Evolutionary conservation across 2,888 invertebrate species (phyloP).

Genomic region (Chrysina gloriosa): DNA sequence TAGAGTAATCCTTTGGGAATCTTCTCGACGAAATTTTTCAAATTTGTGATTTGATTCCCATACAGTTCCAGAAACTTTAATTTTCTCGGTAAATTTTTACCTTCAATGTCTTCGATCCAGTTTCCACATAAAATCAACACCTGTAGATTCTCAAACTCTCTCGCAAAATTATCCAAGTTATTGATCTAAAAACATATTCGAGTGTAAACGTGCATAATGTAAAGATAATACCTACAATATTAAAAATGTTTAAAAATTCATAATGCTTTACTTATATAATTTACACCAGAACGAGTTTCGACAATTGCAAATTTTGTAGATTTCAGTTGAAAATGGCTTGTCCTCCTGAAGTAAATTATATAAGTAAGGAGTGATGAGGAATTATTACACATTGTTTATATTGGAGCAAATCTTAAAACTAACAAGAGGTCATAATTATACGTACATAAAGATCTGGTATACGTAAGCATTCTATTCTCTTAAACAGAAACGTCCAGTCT

Average conservation of each 20-base stretch:
- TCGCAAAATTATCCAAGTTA: conserved; percentile 4
- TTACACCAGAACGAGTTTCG: too few species aligned
- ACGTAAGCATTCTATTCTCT: conserved; percentile 51
- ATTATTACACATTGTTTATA: too few species aligned
- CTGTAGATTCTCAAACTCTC: conserved; percentile 63
- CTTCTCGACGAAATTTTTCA: conserved; percentile 60
- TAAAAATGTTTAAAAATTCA: too few species aligned
- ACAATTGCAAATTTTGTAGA: too few species aligned
- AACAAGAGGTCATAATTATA: background rate
- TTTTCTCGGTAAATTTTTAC: conserved; percentile 62
- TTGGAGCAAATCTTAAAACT: too few species aligned
- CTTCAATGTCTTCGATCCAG: conserved; percentile 59
- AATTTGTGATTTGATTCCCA: conserved; percentile 64
- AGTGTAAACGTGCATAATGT: background rate
- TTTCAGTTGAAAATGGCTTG: too few species aligned
- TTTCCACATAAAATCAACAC: conserved; percentile 67
- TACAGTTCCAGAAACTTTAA: conserved; percentile 67
- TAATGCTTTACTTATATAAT: too few species aligned
- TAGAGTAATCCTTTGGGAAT: conserved; percentile 64
- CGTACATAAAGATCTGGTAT: conserved; percentile 55
- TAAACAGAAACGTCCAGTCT: conserved; percentile 52
- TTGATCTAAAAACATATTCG: conserved; percentile 63
- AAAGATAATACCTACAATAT: too few species aligned
- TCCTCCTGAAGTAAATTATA: too few species aligned
- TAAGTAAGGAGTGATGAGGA: too few species aligned